Percentiles rank a stretch among this genome's conserved stretches.
These are phyloP conservation scores for Gymnocypris eckloni DNA, from an alignment of 2,797 vertebrate genomes.

Conservation along the genomic window DNA sequence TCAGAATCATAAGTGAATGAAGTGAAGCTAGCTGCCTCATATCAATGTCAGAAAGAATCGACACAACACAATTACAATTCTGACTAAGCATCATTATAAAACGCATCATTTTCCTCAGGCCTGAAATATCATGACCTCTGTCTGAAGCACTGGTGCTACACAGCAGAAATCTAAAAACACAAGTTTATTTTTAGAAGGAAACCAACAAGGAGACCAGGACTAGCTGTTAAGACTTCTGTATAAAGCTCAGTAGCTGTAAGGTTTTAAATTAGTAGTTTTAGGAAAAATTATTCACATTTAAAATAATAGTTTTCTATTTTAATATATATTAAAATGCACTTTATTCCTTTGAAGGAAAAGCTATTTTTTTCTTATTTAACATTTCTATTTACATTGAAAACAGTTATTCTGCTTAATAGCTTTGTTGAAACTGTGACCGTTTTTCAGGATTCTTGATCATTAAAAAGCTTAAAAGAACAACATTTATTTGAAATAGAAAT, in stretches of 20 bases:
- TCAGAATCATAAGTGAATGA: slow-evolving; percentile 10
- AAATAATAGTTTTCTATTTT: background rate
- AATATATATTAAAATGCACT: background rate
- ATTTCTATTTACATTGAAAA: background rate
- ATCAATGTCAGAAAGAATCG: background rate
- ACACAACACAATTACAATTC: slow-evolving; percentile 5
- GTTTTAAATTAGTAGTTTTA: background rate
- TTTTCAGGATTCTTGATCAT: background rate
- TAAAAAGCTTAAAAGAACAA: background rate
- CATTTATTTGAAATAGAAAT: background rate
- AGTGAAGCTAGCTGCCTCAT: background rate
- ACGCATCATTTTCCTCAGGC: background rate
- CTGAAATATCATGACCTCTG: background rate
- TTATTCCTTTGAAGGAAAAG: too few relatives aligned
- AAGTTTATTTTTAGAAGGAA: background rate
- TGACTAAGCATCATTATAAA: slow-evolving; percentile 20
- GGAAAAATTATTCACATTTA: background rate
- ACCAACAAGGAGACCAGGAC: background rate
- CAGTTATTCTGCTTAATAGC: background rate
- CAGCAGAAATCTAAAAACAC: background rate
- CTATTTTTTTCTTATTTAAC: background rate
- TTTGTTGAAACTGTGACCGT: background rate
- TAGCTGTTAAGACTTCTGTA: background rate
- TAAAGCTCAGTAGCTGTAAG: background rate
- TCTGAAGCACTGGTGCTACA: background rate